A percentile compares a stretch with the other conserved stretches of the same genome.
Conservation (phyloP, 2,113 vertebrate genomes). For the Protobothrops flavoviridis region DNA sequence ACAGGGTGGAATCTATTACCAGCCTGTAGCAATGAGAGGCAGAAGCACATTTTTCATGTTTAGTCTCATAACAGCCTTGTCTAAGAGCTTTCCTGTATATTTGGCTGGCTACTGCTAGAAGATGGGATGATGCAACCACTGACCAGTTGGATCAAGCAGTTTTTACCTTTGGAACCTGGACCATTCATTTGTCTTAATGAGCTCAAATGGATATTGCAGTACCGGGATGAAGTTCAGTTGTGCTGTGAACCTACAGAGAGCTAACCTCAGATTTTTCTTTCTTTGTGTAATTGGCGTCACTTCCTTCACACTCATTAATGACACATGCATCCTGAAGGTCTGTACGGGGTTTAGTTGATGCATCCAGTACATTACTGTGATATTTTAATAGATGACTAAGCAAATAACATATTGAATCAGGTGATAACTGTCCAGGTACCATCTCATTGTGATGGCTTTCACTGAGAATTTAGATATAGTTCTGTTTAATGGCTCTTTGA, state of each 20-base stretch:
- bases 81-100: background rate
- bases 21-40: background rate
- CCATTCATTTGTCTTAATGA: background rate
- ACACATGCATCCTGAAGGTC: fast-evolving
- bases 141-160: background rate
- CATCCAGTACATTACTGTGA: background rate
- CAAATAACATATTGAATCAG: background rate
- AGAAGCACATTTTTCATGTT: background rate
- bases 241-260: background rate
- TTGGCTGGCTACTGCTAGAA: background rate
- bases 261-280: background rate
- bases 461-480: background rate
- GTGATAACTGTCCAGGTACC: background rate
- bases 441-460: background rate
- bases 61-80: background rate
- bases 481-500: background rate
- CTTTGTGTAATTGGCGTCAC: background rate
- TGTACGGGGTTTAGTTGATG: fast-evolving
- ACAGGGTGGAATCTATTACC: too few relatives aligned
- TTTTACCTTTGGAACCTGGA: background rate
- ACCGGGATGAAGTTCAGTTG: background rate
- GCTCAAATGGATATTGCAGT: background rate
- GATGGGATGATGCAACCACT: background rate
- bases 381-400: background rate
- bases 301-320: background rate